phyloP scores from a whole-genome alignment of 2,888 invertebrate species.

The Drymonia ruficornis region DNA sequence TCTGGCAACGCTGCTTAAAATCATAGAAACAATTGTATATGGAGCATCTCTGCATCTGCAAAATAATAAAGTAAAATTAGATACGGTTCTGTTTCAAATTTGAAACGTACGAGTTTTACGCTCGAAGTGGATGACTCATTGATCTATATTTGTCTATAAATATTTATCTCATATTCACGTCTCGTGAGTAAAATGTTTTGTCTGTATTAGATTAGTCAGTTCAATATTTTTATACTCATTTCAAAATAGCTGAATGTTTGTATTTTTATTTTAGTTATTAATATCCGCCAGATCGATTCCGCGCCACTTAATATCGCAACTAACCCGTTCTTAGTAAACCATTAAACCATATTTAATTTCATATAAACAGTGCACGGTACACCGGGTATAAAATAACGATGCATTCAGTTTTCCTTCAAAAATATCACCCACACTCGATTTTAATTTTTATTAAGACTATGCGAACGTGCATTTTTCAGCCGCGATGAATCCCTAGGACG shows the following conservation, averaged over 20 bases:
- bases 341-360: conserved; percentile 79
- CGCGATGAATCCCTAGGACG: conserved; percentile 30
- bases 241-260: not conserved
- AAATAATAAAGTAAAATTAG: not conserved
- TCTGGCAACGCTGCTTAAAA: no score
- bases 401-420: conserved; percentile 55
- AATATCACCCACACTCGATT: conserved; percentile 47
- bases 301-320: conserved; percentile 54
- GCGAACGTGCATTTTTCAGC: conserved; percentile 58
- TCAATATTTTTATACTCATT: not conserved
- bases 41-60: not conserved
- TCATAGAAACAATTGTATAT: no score
- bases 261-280: not conserved
- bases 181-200: conserved; percentile 2
- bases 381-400: conserved; percentile 66
- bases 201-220: not conserved
- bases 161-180: conserved; percentile 5
- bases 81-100: conserved; percentile 15
- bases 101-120: conserved; percentile 25
- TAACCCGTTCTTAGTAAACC: conserved; percentile 73
- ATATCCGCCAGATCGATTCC: conserved; percentile 42
- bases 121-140: conserved; percentile 25
- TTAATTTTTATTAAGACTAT: conserved; percentile 52
- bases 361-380: conserved; percentile 73
- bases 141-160: conserved; percentile 9